phyloP scores from a whole-genome alignment of 2,797 vertebrate species.

The Lithobates pipiens region DNA sequence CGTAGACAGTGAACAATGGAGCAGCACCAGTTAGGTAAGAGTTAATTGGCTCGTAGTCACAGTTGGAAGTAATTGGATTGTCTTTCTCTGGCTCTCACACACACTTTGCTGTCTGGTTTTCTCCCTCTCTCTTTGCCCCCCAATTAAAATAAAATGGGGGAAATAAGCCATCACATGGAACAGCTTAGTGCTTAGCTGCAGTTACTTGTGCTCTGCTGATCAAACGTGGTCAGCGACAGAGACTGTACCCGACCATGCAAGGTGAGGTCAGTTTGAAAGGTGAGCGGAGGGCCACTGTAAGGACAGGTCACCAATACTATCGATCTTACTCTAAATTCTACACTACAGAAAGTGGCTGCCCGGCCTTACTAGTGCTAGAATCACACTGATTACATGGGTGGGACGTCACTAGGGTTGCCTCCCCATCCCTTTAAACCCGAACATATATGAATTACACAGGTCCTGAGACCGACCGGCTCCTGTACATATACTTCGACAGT shows the following conservation, averaged over 20 bases:
- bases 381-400: background rate
- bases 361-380: background rate
- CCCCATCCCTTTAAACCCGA: no score
- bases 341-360: no score
- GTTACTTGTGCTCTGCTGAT: slow-evolving; percentile 52
- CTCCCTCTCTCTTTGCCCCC: slow-evolving; percentile 18
- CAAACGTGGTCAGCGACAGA: slow-evolving; percentile 34
- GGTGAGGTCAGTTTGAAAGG: slow-evolving; percentile 5
- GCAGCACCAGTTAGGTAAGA: background rate
- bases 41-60: slow-evolving; percentile 12
- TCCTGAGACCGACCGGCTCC: no score
- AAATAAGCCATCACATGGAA: slow-evolving; percentile 51
- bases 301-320: slow-evolving; percentile 19
- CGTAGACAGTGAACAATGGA: background rate
- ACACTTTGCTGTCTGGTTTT: background rate
- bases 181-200: slow-evolving; percentile 41
- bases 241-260: slow-evolving; percentile 18
- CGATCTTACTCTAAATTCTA: background rate
- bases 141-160: slow-evolving; percentile 45
- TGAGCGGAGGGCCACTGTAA: slow-evolving; percentile 5
- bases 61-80: slow-evolving; percentile 44
- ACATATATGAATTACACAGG: no score
- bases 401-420: no score
- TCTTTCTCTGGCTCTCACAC: slow-evolving; percentile 3
- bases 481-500: no score